Conservation (phyloP, 2,797 vertebrate species). For the Setipinna tenuifilis region DNA sequence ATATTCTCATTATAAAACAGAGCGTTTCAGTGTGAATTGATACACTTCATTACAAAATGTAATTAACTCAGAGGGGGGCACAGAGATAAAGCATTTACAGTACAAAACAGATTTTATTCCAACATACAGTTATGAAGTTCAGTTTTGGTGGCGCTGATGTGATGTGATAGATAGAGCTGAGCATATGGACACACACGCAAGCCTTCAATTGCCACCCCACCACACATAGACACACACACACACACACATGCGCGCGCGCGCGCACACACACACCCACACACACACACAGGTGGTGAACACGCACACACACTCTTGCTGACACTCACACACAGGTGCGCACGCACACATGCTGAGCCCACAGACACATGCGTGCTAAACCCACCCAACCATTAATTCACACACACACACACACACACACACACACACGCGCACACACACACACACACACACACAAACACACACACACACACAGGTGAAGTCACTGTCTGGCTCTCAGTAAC, state of each 20-base stretch:
- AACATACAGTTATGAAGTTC: conserved; percentile 21
- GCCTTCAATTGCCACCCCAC: too few species aligned
- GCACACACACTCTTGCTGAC: conserved; percentile 1
- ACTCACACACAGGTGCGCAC: conserved; percentile 11
- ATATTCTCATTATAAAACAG: conserved; percentile 77
- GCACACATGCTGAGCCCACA: too few species aligned
- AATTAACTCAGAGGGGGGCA: conserved; percentile 55
- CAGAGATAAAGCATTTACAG: conserved; percentile 67
- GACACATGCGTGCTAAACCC: not conserved
- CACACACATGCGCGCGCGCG: conserved; percentile 30
- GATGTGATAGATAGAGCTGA: conserved; percentile 28
- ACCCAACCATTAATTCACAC: conserved; percentile 16
- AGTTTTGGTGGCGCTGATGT: conserved; percentile 5
- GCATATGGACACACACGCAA: conserved; percentile 45
- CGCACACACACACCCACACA: conserved; percentile 29
- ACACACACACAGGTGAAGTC: not conserved
- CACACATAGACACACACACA: conserved; percentile 60
- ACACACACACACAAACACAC: not conserved
- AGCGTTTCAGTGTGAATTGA: conserved; percentile 71
- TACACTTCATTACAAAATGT: conserved; percentile 73
- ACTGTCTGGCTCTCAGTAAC: not conserved
- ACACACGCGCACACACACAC: conserved; percentile 16
- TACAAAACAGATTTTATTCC: conserved; percentile 64
- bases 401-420: conserved; percentile 28
- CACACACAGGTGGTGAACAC: not conserved